Conservation (phyloP, 2,113 vertebrate species). For the Pampusana beccarii region DNA sequence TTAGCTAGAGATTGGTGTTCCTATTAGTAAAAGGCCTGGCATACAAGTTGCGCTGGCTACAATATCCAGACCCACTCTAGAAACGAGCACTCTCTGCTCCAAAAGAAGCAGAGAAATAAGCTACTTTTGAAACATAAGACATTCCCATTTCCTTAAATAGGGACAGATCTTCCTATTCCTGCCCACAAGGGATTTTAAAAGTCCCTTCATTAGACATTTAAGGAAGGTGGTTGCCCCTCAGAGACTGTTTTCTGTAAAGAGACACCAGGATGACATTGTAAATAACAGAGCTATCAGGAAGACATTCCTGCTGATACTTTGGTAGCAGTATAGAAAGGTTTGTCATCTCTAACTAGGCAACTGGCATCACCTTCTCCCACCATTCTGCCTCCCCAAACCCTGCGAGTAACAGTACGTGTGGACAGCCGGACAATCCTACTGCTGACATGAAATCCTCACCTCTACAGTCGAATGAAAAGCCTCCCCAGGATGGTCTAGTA, state of each 20-base stretch:
- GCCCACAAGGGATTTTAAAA: neutral
- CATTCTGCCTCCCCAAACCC: neutral
- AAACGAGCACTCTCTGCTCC: neutral
- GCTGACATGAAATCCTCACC: neutral
- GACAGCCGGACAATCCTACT: neutral
- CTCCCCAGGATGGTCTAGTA: neutral
- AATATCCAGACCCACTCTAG: neutral
- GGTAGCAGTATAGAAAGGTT: rapidly evolving
- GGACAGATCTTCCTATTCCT: neutral
- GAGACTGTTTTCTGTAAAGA: neutral
- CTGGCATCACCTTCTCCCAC: neutral
- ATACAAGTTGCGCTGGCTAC: neutral
- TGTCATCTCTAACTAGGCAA: neutral
- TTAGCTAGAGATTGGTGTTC: neutral
- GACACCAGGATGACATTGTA: neutral
- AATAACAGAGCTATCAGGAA: neutral
- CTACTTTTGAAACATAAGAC: neutral
- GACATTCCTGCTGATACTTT: neutral
- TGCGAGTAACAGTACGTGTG: rapidly evolving
- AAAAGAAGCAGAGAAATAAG: neutral
- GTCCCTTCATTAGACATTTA: neutral
- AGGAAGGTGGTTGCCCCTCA: neutral
- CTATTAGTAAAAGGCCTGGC: slow-evolving; percentile 33
- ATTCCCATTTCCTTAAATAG: neutral
- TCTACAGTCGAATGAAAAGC: rapidly evolving